Evolutionary conservation across 23 tunicate genomes (phyloP).

Genomic region (Aplidium turbinatum): DNA sequence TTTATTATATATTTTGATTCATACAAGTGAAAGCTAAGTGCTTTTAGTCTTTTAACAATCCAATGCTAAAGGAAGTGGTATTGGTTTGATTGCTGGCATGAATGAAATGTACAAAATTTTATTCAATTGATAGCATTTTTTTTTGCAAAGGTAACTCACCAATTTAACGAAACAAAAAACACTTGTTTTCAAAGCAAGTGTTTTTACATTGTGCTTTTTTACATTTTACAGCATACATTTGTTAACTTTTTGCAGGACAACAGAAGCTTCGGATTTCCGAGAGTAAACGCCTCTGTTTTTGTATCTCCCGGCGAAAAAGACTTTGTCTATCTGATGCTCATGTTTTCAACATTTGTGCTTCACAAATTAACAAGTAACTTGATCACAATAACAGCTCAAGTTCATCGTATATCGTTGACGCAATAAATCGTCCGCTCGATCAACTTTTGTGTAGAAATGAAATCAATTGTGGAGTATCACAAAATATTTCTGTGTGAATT

Average conservation of each 20-base stretch:
- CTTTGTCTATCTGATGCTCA: constrained; percentile 47
- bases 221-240: background rate
- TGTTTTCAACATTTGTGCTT: constrained; percentile 36
- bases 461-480: too few relatives aligned
- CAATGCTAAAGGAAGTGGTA: too few relatives aligned
- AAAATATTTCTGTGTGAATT: too few relatives aligned
- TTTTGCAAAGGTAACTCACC: too few relatives aligned
- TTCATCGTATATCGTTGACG: too few relatives aligned
- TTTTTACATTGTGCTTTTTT: background rate
- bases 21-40: too few relatives aligned
- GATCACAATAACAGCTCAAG: background rate
- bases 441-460: too few relatives aligned
- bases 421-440: too few relatives aligned
- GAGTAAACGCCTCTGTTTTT: constrained; percentile 27
- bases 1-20: background rate
- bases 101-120: background rate
- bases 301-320: constrained; percentile 63
- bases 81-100: background rate
- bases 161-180: background rate
- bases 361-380: constrained; percentile 21
- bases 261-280: constrained; percentile 5
- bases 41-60: too few relatives aligned
- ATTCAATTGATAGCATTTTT: too few relatives aligned
- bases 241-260: constrained; percentile 23
- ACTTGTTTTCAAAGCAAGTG: background rate